Conservation (phyloP, 2,797 vertebrate genomes). For the Trachops cirrhosus region DNA sequence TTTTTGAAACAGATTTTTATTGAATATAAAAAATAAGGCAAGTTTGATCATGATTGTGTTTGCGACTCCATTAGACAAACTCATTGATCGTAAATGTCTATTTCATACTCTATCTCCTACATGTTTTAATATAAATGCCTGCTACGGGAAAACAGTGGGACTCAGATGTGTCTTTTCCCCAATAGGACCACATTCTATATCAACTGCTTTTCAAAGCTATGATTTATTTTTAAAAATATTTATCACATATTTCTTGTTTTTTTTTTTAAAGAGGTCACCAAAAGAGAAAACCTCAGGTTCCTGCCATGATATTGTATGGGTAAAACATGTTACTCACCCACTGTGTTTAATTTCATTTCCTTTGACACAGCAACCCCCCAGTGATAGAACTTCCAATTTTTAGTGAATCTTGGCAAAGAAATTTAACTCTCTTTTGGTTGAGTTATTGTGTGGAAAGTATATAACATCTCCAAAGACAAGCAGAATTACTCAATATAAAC, state of each 20-base stretch:
- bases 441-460: not conserved
- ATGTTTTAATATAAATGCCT: not conserved
- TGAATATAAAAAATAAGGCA: not conserved
- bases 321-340: not conserved
- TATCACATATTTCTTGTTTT: not conserved
- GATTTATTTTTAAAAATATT: not conserved
- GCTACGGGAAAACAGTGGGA: not conserved
- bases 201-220: constrained; percentile 6
- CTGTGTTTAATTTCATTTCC: constrained; percentile 6
- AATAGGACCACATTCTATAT: not conserved
- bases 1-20: not conserved
- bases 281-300: not conserved
- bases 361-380: not conserved
- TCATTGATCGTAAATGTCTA: not conserved
- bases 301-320: not conserved
- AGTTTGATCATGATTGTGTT: not conserved
- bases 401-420: not conserved
- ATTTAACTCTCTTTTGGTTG: not conserved
- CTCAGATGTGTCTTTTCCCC: not conserved
- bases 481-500: not conserved
- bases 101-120: not conserved
- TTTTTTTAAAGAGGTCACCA: not conserved
- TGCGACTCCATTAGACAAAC: not conserved
- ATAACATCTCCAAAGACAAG: not conserved
- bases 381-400: not conserved